phyloP scores from a whole-genome alignment of 2,888 invertebrate genomes.

The Pristionchus arcanus region DNA sequence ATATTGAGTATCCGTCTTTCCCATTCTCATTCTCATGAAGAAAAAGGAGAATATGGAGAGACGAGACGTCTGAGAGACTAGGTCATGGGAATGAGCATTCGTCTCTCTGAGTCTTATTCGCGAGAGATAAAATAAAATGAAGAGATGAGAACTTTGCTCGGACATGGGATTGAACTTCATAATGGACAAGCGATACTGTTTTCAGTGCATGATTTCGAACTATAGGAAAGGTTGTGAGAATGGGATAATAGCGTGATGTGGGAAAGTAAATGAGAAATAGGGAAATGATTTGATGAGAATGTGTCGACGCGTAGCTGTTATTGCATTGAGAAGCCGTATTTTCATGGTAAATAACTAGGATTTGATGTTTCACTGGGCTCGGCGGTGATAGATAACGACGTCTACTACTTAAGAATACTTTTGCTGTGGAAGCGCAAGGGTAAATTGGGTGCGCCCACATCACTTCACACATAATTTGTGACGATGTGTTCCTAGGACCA shows the following conservation, averaged over 20 bases:
- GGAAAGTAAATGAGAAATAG: background rate
- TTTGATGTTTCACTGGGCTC: background rate
- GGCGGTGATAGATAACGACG: background rate
- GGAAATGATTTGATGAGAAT: constrained; percentile 15
- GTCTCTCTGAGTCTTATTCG: no score
- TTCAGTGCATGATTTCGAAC: background rate
- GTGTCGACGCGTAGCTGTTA: background rate
- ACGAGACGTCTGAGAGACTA: background rate
- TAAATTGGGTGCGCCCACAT: no score
- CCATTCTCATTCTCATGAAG: no score
- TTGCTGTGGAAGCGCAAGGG: no score
- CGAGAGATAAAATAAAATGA: no score
- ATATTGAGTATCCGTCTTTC: no score
- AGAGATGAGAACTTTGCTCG: no score
- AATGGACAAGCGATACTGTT: background rate
- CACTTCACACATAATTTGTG: background rate
- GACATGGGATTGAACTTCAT: background rate
- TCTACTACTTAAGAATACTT: no score
- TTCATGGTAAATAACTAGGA: background rate
- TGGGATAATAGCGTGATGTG: background rate
- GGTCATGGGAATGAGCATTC: background rate
- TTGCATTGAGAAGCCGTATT: background rate
- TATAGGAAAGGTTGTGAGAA: background rate
- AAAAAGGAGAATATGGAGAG: no score
- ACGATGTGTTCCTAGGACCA: background rate